Evolutionary conservation across 2,888 invertebrate genomes (phyloP), one percentile per base, ranked within the genome.

Genomic region (Drosophila antonietae): DNA sequence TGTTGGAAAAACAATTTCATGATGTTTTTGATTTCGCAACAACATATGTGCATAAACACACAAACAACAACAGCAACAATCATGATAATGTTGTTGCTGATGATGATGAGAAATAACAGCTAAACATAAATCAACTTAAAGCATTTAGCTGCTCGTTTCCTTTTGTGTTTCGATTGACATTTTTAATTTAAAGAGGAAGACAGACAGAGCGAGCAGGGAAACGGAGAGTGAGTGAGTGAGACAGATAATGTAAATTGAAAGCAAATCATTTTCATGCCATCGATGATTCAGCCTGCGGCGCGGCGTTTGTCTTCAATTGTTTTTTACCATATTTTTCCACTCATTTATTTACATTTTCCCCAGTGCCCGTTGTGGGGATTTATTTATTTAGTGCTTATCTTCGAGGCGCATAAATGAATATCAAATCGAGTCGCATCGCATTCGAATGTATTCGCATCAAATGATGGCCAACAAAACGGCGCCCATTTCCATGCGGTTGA

Each of bases 311-410:
- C 62, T 68, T 65, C 68, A 56, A 78, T 70, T 28, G 5, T 28
- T 28, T 74, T 63, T 67, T 62, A 59, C 74, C 89, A 84, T 89
- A 84, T 84, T 84, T 87, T 81, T 78, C 69, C 75, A 75, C 72
- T 78, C 84, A 89, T 89, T 84, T 89, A 89, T 84, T 84, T 87
- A 83, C 88, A 89, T 89, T 89, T 83, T 77, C 62, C 63, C 31
- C 43, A n/a, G 8, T 8, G 28, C 3, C 7, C 28, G 23, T 52
- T 55, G 70, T 57, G 56, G 70, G 66, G 70, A 77, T 79, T 85
- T 89, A 81, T 85, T 85, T 85, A 89, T 85, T 88, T 89, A 89
- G 82, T 89, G 88, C 85, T 85, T 89, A 89, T 85, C 90, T 84
- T 78, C 33, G 73, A 84, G 84, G 71, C 89, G 84, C 84, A 84